Evolutionary conservation across 2,888 invertebrate genomes (phyloP).

Genomic region (Ophioninae sp.): DNA sequence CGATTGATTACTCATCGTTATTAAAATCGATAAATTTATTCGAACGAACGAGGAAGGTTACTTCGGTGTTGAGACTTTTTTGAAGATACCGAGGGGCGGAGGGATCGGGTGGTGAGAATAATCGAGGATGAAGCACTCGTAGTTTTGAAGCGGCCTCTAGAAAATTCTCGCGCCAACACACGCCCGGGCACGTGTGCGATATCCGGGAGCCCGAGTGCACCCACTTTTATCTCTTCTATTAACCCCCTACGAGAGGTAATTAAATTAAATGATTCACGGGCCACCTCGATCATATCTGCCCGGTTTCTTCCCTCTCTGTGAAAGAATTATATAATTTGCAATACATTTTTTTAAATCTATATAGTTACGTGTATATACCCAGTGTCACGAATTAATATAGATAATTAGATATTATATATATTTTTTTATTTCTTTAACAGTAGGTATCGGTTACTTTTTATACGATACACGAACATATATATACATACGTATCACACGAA

Average conservation of each 20-base stretch:
- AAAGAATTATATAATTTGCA: too few relatives aligned
- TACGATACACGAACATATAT: too few relatives aligned
- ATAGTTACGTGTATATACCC: background rate
- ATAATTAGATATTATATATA: too few relatives aligned
- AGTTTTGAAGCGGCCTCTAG: conserved; percentile 63
- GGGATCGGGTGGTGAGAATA: conserved; percentile 4
- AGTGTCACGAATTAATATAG: too few relatives aligned
- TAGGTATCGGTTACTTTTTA: too few relatives aligned
- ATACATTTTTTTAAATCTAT: background rate
- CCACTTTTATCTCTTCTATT: conserved; percentile 79
- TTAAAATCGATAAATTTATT: too few relatives aligned
- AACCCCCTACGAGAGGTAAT: conserved; percentile 78
- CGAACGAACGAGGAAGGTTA: background rate
- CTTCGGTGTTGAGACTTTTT: conserved; percentile 18
- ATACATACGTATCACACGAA: background rate
- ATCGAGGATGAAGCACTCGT: conserved; percentile 62
- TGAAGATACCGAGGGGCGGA: conserved; percentile 24
- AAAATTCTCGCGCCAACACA: conserved; percentile 57
- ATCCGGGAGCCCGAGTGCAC: conserved; percentile 70
- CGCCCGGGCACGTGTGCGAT: conserved; percentile 70
- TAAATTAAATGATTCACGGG: conserved; percentile 80
- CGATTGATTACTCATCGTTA: too few relatives aligned
- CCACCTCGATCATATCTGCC: conserved; percentile 76
- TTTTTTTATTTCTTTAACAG: too few relatives aligned
- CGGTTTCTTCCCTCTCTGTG: conserved; percentile 54